Conservation (phyloP, 2,888 invertebrate species). For the Coelinius sp. region DNA sequence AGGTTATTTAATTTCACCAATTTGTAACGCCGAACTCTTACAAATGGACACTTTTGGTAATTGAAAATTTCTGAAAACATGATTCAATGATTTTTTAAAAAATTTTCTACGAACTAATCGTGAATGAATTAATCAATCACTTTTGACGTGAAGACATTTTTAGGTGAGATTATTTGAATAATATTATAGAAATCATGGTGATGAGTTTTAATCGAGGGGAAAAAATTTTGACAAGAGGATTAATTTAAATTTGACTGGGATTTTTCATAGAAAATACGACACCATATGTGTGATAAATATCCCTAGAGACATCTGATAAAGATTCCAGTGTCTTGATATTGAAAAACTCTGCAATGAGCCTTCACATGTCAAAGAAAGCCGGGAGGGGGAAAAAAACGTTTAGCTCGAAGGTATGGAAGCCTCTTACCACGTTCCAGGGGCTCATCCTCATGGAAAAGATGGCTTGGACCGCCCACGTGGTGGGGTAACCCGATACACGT, state of each 20-base stretch:
- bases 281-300: neutral
- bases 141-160: conserved; percentile 14
- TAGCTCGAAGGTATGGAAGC: conserved; percentile 58
- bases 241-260: neutral
- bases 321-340: conserved; percentile 31
- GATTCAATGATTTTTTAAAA: neutral
- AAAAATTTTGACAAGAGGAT: conserved; percentile 56
- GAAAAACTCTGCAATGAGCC: conserved; percentile 12
- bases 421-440: conserved; percentile 68
- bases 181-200: conserved; percentile 52
- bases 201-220: conserved; percentile 64
- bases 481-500: conserved; percentile 60
- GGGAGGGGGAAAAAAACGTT: conserved; percentile 18
- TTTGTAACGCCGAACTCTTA: conserved; percentile 47
- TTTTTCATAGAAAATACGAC: neutral
- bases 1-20: conserved; percentile 35
- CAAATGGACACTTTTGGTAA: too few species aligned
- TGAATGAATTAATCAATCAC: conserved; percentile 37
- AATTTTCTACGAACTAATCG: too few species aligned
- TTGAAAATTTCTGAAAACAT: neutral
- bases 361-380: neutral
- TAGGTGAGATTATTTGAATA: conserved; percentile 1
- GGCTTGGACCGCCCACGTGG: conserved; percentile 68
- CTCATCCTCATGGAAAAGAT: conserved; percentile 68
- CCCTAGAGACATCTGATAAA: neutral